Evolutionary conservation across 2,113 vertebrate species (phyloP), one percentile per base, ranked within the genome.

Genomic region (Poicephalus meyeri): DNA sequence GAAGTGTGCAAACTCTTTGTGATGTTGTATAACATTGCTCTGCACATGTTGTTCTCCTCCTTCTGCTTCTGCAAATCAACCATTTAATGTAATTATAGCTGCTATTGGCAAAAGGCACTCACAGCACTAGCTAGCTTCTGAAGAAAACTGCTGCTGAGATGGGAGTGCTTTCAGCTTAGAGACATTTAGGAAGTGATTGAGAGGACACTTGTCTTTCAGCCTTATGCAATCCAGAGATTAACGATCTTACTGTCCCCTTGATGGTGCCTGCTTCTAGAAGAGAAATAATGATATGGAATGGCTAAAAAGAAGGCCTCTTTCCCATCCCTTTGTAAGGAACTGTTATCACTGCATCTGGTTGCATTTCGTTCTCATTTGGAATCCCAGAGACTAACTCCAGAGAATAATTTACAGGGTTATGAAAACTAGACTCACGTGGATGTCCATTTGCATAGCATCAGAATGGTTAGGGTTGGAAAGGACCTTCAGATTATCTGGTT

Each of bases 61-160:
- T 95, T 74, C 86, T 93, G 86, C 68, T 72, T 71, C 91, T 93
- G 72, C 68, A 91, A 97, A 92, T 85, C 91, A 93, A 60, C 80
- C 16, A 73, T 86, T 94, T 91, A 76, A 81, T 91, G 50, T 89
- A 92, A 93, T 92, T 94, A 87, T 69, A 96, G 88, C 83, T 88
- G 28, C 65, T 86, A 26, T n/a, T 92, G 90, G 83, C 92, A 97
- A 81, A 86, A 91, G 65, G 28, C 69, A 81, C 65, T 39, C 83
- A 84, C 53, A 94, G 50, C 35, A 66, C 64, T 80, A 74, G 41
- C 56, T 81, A 56, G 72, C 41, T 79, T 93, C 83, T 80, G 80
- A 77, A 91, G 80, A 79, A 93, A 81, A 29, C 78, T 85, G 76
- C 76, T 78, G 60, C 76, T 84, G 47, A 86, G 61, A 56, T 1